Conservation (phyloP, 2,797 vertebrate species). For the Acanthurus leucopareius region DNA sequence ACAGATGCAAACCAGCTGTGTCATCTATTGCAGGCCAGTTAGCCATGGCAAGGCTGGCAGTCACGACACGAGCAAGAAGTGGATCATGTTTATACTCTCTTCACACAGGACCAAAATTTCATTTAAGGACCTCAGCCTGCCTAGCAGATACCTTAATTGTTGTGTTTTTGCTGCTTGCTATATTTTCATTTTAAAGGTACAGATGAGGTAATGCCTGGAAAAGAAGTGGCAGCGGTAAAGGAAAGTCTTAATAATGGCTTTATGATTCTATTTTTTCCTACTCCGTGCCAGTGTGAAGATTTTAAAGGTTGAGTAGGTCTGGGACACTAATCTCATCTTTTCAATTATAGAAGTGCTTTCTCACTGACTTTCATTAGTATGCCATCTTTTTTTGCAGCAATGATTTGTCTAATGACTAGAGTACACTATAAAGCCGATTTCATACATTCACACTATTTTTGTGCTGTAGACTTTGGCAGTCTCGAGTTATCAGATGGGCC, state of each 20-base stretch:
- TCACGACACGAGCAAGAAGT: constrained; percentile 6
- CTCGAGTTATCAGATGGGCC: not conserved
- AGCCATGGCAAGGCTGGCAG: not conserved
- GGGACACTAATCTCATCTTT: not conserved
- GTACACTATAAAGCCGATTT: not conserved
- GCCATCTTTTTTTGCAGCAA: not conserved
- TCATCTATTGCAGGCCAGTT: constrained; percentile 2
- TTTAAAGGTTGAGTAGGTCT: constrained; percentile 7
- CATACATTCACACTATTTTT: not conserved
- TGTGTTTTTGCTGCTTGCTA: not conserved
- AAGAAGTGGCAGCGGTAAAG: not conserved
- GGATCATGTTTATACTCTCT: not conserved
- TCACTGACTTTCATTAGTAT: constrained; percentile 12
- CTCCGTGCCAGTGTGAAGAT: too few species aligned
- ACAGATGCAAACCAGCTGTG: not conserved
- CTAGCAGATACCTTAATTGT: not conserved
- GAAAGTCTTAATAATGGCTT: constrained; percentile 27
- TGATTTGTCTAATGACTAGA: not conserved
- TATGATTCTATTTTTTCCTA: not conserved
- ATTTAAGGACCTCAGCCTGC: not conserved
- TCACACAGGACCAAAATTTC: not conserved
- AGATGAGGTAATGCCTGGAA: constrained; percentile 18
- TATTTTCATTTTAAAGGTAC: constrained; percentile 14
- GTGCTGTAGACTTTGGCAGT: not conserved
- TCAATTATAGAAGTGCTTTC: not conserved